A percentile compares a stretch with the other conserved stretches of the same genome.
These are phyloP conservation scores for Apis dorsata DNA, from an alignment of 1,140 invertebrate species.

Conservation along the genomic window DNA sequence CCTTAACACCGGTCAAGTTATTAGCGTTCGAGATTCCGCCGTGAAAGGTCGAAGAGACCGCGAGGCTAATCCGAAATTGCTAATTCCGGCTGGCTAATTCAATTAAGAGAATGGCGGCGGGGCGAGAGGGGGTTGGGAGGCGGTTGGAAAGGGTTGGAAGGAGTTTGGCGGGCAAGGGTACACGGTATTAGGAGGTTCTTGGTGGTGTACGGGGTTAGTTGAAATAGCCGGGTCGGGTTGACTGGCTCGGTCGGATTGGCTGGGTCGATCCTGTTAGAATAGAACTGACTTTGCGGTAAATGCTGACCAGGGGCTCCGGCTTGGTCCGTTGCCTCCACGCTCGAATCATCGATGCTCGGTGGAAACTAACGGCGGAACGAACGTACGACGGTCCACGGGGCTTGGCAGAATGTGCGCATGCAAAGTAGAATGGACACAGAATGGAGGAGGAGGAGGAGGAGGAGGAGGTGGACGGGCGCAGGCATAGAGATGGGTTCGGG, in stretches of 20 bases:
- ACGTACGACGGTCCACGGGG: constrained; percentile 51
- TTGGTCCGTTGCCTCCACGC: constrained; percentile 65
- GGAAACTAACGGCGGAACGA: constrained; percentile 58
- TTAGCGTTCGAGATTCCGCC: not conserved
- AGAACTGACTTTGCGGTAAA: constrained; percentile 73
- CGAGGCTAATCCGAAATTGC: constrained; percentile 74
- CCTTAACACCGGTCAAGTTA: constrained; percentile 46
- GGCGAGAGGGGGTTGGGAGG: constrained; percentile 36
- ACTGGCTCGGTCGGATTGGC: constrained; percentile 36
- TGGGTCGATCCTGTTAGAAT: constrained; percentile 51
- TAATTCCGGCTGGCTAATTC: constrained; percentile 77
- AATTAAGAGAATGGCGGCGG: constrained; percentile 74
- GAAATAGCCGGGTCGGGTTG: constrained; percentile 41
- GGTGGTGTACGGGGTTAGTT: constrained; percentile 60
- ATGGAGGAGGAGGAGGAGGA: not conserved
- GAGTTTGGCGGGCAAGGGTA: constrained; percentile 44
- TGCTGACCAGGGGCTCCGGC: constrained; percentile 67
- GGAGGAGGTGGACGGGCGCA: not conserved
- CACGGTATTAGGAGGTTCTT: constrained; percentile 66
- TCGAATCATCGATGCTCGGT: constrained; percentile 68
- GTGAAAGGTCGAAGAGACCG: constrained; percentile 41
- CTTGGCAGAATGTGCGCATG: constrained; percentile 60
- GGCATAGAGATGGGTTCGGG: constrained; percentile 30
- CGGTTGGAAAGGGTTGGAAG: constrained; percentile 26
- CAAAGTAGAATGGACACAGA: constrained; percentile 59